phyloP scores from a whole-genome alignment of 2,797 vertebrate genomes.

The Alcedo quadribrachys region DNA sequence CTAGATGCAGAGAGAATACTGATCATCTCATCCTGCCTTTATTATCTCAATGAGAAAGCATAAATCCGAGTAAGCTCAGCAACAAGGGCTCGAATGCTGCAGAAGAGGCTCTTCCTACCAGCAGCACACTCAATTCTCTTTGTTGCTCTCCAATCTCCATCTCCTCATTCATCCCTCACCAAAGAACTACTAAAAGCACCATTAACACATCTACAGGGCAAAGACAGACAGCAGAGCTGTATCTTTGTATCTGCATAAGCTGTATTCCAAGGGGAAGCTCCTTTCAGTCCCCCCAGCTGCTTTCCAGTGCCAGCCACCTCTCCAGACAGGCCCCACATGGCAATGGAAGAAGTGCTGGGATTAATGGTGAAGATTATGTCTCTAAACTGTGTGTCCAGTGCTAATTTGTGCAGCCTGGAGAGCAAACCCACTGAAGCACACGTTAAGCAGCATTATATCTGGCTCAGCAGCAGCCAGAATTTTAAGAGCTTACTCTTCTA shows the following conservation, averaged over 20 bases:
- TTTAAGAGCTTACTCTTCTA: not conserved
- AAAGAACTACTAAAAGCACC: constrained; percentile 34
- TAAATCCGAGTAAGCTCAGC: constrained; percentile 31
- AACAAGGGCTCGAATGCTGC: not conserved
- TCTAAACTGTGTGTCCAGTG: not conserved
- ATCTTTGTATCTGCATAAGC: not conserved
- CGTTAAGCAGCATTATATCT: not conserved
- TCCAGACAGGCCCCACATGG: not conserved
- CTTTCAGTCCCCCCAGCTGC: not conserved
- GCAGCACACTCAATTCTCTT: not conserved
- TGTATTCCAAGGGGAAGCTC: not conserved
- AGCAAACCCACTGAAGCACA: not conserved
- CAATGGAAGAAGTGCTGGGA: not conserved
- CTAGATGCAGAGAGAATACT: constrained; percentile 51
- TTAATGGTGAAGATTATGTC: not conserved
- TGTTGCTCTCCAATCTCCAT: not conserved
- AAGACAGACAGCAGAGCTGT: not conserved
- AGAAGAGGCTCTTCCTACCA: not conserved
- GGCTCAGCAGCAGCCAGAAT: not conserved
- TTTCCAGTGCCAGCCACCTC: not conserved
- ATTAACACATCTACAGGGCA: not conserved
- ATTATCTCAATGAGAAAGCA: constrained; percentile 44
- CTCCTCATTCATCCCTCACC: not conserved
- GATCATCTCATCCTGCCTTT: constrained; percentile 49
- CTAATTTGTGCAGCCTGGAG: not conserved